These are phyloP conservation scores for Hyposmocoma kahamanoa DNA, from an alignment of 1,140 invertebrate genomes.

Conservation along the genomic window DNA sequence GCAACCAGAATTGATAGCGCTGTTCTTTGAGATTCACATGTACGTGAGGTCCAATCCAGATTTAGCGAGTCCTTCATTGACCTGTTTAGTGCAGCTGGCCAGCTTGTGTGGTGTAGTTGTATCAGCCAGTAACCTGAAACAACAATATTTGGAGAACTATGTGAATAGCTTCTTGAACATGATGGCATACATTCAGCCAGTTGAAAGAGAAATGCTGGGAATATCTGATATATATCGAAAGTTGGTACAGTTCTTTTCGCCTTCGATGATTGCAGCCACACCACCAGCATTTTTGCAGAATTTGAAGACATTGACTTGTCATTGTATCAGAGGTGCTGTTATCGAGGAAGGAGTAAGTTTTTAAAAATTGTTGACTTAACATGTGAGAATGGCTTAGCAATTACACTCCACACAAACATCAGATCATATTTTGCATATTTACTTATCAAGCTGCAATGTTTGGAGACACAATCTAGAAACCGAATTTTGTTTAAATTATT, in stretches of 20 bases:
- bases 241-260: constrained; percentile 78
- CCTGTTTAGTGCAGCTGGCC: constrained; percentile 85
- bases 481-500: too few relatives aligned
- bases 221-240: constrained; percentile 80
- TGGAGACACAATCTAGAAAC: too few relatives aligned
- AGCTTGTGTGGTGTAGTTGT: constrained; percentile 83
- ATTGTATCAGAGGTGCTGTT: constrained; percentile 82
- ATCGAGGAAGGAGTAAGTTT: constrained; percentile 84
- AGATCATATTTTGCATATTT: too few relatives aligned
- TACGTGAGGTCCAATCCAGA: constrained; percentile 84
- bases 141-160: constrained; percentile 83
- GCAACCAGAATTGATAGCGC: constrained; percentile 80
- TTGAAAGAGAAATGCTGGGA: constrained; percentile 77
- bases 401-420: too few relatives aligned
- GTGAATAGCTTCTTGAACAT: constrained; percentile 82
- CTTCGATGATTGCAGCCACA: constrained; percentile 66
- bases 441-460: too few relatives aligned
- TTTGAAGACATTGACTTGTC: constrained; percentile 82
- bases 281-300: constrained; percentile 76
- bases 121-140: constrained; percentile 73
- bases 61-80: constrained; percentile 83
- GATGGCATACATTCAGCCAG: constrained; percentile 77
- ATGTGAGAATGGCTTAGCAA: too few relatives aligned
- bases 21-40: constrained; percentile 90
- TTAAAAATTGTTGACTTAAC: too few relatives aligned